Evolutionary conservation across 2,797 vertebrate species (phyloP).

Genomic region (Sphenodon punctatus): DNA sequence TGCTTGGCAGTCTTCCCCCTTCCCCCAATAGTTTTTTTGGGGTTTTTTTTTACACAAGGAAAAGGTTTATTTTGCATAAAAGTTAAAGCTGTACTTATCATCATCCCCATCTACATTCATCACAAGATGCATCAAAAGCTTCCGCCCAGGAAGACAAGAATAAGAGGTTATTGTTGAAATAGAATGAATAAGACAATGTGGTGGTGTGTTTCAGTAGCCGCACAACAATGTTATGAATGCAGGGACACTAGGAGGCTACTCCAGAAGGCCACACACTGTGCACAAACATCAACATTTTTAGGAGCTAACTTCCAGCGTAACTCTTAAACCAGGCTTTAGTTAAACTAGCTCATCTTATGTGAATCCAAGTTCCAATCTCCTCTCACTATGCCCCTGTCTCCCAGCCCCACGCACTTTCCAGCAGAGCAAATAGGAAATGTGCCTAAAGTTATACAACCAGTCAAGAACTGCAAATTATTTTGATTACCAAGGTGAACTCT

Average conservation of each 20-base stretch:
- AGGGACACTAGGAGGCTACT: constrained; percentile 27
- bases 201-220: constrained; percentile 62
- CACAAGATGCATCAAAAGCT: constrained; percentile 54
- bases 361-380: too few relatives aligned
- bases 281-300: not conserved
- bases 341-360: too few relatives aligned
- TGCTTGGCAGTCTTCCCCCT: too few relatives aligned
- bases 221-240: constrained; percentile 18
- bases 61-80: not conserved
- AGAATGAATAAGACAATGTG: constrained; percentile 67
- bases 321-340: not conserved
- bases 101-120: constrained; percentile 38
- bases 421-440: not conserved
- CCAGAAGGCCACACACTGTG: not conserved
- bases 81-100: constrained; percentile 39
- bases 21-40: too few relatives aligned
- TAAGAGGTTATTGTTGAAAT: constrained; percentile 68
- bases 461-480: not conserved
- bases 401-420: too few relatives aligned
- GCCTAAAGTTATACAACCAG: not conserved
- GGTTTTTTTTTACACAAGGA: not conserved
- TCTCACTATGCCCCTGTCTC: too few relatives aligned
- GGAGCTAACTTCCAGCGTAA: not conserved
- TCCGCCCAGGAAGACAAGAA: constrained; percentile 61
- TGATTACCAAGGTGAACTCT: not conserved